phyloP scores from a whole-genome alignment of 2,113 vertebrate species.

The Cervus canadensis region DNA sequence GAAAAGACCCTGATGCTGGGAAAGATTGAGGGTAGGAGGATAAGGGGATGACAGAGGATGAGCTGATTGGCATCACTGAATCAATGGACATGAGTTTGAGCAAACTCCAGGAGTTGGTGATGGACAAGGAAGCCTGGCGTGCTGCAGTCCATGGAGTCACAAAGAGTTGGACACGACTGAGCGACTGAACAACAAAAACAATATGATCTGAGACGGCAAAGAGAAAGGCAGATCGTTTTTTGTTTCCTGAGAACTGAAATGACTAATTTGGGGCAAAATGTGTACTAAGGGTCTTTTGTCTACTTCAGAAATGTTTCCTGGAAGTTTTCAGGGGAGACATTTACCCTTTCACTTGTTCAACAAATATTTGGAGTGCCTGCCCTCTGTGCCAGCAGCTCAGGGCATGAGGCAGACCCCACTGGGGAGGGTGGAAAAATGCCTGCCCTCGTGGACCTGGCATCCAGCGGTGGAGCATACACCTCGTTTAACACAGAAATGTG shows the following conservation, averaged over 20 bases:
- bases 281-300: neutral
- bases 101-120: neutral
- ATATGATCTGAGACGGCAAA: neutral
- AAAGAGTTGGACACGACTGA: neutral
- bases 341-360: neutral
- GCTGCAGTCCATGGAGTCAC: neutral
- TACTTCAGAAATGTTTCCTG: neutral
- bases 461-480: accelerated
- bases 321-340: neutral
- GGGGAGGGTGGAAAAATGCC: too few species aligned
- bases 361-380: neutral
- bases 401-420: neutral
- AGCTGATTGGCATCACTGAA: neutral
- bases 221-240: neutral
- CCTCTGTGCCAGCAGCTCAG: neutral
- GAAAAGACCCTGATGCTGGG: neutral
- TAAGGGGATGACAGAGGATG: neutral
- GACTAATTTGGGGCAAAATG: neutral
- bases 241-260: neutral
- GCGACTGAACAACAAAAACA: neutral
- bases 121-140: neutral
- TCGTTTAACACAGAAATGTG: neutral
- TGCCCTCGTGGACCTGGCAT: neutral
- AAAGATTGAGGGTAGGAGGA: neutral
- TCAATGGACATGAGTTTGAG: neutral